A percentile compares a stretch with the other conserved stretches of the same genome.
phyloP scores from a whole-genome alignment of 2,797 vertebrate species.

The Chiroxiphia lanceolata region DNA sequence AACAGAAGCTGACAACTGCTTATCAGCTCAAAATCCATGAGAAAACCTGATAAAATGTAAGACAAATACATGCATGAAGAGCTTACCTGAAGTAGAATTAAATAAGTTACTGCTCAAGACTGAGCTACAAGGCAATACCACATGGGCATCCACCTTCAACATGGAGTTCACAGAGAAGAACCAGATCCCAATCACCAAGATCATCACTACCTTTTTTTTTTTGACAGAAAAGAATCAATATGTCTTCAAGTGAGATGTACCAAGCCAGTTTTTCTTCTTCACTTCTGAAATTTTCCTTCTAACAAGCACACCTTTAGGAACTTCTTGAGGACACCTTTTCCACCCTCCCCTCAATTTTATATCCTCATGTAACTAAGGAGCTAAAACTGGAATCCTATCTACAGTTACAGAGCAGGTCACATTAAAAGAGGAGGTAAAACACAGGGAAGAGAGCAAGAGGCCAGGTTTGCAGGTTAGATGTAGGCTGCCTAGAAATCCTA shows the following conservation, averaged over 20 bases:
- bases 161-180: not conserved
- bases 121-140: not conserved
- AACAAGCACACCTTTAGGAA: not conserved
- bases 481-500: not conserved
- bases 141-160: not conserved
- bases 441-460: not conserved
- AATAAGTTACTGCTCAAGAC: not conserved
- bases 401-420: not conserved
- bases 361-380: not conserved
- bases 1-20: not conserved
- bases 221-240: not conserved
- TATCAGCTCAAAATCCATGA: not conserved
- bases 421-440: not conserved
- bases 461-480: not conserved
- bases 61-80: not conserved
- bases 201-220: not conserved
- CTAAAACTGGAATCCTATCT: not conserved
- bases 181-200: not conserved
- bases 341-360: not conserved
- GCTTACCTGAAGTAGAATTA: slow-evolving; percentile 7
- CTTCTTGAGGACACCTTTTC: not conserved
- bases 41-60: not conserved
- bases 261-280: not conserved
- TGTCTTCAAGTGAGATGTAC: not conserved
- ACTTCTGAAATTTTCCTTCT: not conserved